phyloP scores from a whole-genome alignment of 2,888 invertebrate genomes.

The Piscicola geometra region DNA sequence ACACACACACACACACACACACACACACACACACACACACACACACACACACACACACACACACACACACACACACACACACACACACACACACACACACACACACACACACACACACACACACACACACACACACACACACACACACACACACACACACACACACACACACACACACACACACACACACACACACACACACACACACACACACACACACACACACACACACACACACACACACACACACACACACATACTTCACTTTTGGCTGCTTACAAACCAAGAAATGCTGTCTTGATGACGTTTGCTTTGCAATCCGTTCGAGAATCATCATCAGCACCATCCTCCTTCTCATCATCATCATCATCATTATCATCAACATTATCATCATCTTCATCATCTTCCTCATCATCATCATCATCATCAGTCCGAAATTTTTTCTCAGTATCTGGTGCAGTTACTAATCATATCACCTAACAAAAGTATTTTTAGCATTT shows the following conservation, averaged over 20 bases:
- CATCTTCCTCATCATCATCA: too few relatives aligned
- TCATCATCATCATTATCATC: not conserved
- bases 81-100: slow-evolving; percentile 13
- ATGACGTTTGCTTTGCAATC: too few relatives aligned
- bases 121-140: not conserved
- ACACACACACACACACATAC: not conserved
- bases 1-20: not conserved
- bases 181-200: not conserved
- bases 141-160: too few relatives aligned
- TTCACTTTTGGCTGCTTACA: not conserved
- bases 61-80: slow-evolving; percentile 15
- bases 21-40: slow-evolving; percentile 11
- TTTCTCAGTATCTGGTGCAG: too few relatives aligned
- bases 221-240: slow-evolving; percentile 8
- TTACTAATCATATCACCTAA: too few relatives aligned
- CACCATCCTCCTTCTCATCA: not conserved
- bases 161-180: not conserved
- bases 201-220: slow-evolving; percentile 3
- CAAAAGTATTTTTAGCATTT: too few relatives aligned
- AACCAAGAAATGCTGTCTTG: slow-evolving; percentile 1
- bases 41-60: slow-evolving; percentile 13
- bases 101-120: slow-evolving; percentile 13
- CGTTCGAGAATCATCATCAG: not conserved
- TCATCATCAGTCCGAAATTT: too few relatives aligned
- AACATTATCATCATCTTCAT: too few relatives aligned